Conservation (phyloP, 2,797 vertebrate species). For the Mormyrops boulengeri region DNA sequence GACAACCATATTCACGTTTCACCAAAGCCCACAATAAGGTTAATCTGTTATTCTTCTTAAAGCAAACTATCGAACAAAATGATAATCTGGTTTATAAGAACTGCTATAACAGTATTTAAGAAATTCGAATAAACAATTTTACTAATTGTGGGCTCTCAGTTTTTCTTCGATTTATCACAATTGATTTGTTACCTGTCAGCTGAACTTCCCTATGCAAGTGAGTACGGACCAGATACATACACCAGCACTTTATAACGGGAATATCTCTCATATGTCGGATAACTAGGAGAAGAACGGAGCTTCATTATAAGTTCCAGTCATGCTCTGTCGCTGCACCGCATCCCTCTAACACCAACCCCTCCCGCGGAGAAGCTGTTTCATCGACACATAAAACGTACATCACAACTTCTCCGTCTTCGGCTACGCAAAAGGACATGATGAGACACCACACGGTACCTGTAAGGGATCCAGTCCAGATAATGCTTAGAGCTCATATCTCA, state of each 20-base stretch:
- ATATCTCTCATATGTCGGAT: neutral
- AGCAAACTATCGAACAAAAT: neutral
- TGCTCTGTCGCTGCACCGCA: neutral
- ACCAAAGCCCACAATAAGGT: neutral
- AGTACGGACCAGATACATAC: neutral
- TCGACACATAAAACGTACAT: neutral
- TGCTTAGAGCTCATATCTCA: constrained; percentile 91
- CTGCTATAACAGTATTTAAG: neutral
- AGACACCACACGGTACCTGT: constrained; percentile 72
- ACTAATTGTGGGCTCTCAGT: neutral
- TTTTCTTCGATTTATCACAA: neutral
- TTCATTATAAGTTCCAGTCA: neutral
- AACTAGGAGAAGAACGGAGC: neutral
- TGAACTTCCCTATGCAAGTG: neutral
- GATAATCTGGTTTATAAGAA: neutral
- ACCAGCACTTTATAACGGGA: neutral
- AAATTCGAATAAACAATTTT: neutral
- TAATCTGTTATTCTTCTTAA: neutral
- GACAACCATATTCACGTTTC: neutral
- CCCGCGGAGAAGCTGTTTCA: neutral
- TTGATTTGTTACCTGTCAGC: neutral
- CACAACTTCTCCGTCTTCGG: neutral
- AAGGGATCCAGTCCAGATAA: constrained; percentile 95
- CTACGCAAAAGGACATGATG: neutral
- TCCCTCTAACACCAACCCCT: neutral